Percentiles rank a stretch among this genome's conserved stretches.
Conservation (phyloP, 2,888 invertebrate genomes). For the Conistra vaccinii region DNA sequence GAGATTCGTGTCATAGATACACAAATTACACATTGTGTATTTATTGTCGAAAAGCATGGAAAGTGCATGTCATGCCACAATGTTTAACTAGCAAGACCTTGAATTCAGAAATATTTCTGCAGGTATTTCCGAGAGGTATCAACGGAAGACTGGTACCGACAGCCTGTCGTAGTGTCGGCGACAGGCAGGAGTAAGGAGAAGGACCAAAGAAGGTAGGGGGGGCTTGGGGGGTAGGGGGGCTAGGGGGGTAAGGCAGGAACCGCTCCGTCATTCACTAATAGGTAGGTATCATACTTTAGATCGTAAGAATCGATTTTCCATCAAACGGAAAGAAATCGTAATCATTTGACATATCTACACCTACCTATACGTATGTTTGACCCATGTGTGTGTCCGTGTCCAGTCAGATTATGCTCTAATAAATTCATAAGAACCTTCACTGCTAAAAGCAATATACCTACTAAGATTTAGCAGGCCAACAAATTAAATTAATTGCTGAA, state of each 20-base stretch:
- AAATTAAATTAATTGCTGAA: too few relatives aligned
- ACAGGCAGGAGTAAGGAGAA: too few relatives aligned
- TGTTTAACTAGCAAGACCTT: conserved; percentile 14
- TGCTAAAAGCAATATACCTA: not conserved
- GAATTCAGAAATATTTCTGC: not conserved
- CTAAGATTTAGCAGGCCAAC: too few relatives aligned
- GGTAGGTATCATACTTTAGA: too few relatives aligned
- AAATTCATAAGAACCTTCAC: not conserved
- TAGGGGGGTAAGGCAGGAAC: not conserved
- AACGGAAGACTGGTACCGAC: conserved; percentile 18
- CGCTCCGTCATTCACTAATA: not conserved
- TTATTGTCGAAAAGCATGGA: not conserved
- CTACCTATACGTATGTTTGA: too few relatives aligned
- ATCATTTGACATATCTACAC: too few relatives aligned
- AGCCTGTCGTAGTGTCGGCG: too few relatives aligned
- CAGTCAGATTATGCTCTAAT: too few relatives aligned
- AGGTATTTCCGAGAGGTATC: conserved; percentile 12
- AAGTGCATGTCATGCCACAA: conserved; percentile 5
- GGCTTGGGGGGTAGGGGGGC: too few relatives aligned
- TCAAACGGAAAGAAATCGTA: not conserved
- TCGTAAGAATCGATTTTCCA: not conserved
- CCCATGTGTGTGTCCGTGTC: too few relatives aligned
- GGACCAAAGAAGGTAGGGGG: too few relatives aligned
- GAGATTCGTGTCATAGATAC: not conserved
- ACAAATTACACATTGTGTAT: not conserved